Conservation (phyloP, 2,797 vertebrate genomes). For the Macropus fuliginosus region DNA sequence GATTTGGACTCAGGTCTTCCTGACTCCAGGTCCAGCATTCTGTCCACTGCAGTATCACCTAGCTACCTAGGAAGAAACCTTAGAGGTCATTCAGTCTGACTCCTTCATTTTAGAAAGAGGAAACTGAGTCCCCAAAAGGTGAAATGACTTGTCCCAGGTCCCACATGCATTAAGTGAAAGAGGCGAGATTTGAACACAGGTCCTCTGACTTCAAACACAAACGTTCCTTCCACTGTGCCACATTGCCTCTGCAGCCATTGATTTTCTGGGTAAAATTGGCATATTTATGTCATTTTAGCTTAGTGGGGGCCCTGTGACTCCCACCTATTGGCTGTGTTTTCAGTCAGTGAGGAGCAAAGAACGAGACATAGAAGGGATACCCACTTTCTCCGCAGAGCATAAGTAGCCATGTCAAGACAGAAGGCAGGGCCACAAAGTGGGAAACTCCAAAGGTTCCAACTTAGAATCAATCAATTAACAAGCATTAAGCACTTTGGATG, state of each 20-base stretch:
- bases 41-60: too few relatives aligned
- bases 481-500: slow-evolving; percentile 63
- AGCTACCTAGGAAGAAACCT: neutral
- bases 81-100: neutral
- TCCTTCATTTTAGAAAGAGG: neutral
- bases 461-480: slow-evolving; percentile 72
- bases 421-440: slow-evolving; percentile 60
- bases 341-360: neutral
- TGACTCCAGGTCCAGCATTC: too few relatives aligned
- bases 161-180: neutral
- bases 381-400: slow-evolving; percentile 64
- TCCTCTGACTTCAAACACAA: neutral
- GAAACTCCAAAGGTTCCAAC: neutral
- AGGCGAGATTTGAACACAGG: neutral
- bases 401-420: slow-evolving; percentile 71
- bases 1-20: too few relatives aligned
- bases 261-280: slow-evolving; percentile 69
- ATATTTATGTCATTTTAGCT: slow-evolving; percentile 72
- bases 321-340: slow-evolving; percentile 74
- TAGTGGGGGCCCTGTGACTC: slow-evolving; percentile 65
- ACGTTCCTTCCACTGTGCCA: neutral
- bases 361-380: neutral
- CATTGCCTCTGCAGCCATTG: slow-evolving; percentile 46
- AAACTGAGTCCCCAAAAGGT: neutral
- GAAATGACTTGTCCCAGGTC: neutral